Evolutionary conservation across 2,888 invertebrate genomes (phyloP), one percentile per base, ranked within the genome.

Genomic region (Nomada ruficornis): DNA sequence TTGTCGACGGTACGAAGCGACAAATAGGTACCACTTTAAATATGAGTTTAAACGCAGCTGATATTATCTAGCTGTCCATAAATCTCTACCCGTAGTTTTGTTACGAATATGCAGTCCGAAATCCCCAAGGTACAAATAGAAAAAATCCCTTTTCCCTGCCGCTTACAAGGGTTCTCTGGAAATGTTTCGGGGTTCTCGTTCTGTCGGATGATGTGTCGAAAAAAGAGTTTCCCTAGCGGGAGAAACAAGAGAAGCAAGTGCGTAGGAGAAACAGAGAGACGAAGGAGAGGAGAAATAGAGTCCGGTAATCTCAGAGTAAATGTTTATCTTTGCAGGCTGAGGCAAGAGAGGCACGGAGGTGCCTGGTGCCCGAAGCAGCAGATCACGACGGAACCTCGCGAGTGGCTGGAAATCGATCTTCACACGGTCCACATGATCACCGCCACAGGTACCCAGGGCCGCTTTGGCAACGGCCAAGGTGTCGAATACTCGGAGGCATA

Each of bases 351-450:
- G 86, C 96, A 96, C 91, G 98, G 98, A 18, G 98, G 98, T 63
- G 98, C 98, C 0, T 98, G 98, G 98, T 98, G 98, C 94, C 98
- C 98, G 15, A 96, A 96, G 94, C 95, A 96, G 69, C 96, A 96
- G 93, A 96, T 97, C 91, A 97, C 97, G 36, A 96, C 96, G n/a
- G 97, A 97, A 89, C 95, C 96, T 2, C 95, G 95, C 80, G 97
- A 97, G 94, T 97, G 97, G 97, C 94, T 97, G 82, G 96, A 98
- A 95, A 96, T 97, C 85, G 96, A 98, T 93, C 95, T 98, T 86
- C 96, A 96, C 90, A 94, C 95, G 26, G 96, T 97, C 63, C 97
- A 97, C 94, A 96, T 98, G 92, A 96, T 98, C 91, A 97, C 98
- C 0, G 97, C 96, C 26, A 96, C 97, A 11, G 96, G 96, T 86